These are phyloP conservation scores for Cynaeus angustus DNA, from an alignment of 2,888 invertebrate genomes.

Conservation along the genomic window DNA sequence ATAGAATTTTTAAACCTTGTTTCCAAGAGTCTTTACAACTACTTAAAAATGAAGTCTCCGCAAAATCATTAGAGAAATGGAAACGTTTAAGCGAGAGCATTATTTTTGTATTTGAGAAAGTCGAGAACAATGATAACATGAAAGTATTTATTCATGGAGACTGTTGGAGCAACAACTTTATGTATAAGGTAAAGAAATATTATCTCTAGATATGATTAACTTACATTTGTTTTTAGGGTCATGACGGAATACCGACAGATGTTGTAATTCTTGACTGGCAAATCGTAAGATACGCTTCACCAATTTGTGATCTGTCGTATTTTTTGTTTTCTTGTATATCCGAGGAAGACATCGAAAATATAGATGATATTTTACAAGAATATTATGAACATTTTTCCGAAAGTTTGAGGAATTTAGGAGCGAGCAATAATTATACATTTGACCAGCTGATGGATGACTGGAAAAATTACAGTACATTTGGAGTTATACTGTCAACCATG, in stretches of 20 bases:
- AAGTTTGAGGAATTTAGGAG: slow-evolving; percentile 12
- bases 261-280: slow-evolving; percentile 47
- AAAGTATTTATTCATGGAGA: slow-evolving; percentile 47
- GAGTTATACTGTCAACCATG: not conserved
- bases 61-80: not conserved
- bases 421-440: not conserved
- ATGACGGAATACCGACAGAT: slow-evolving; percentile 8
- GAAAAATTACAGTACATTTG: slow-evolving; percentile 6
- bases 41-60: not conserved
- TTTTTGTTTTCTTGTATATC: slow-evolving; percentile 34
- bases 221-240: slow-evolving; percentile 4
- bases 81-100: not conserved
- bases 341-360: not conserved
- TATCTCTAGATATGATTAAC: too few relatives aligned
- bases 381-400: slow-evolving; percentile 12
- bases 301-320: slow-evolving; percentile 45
- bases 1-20: too few relatives aligned
- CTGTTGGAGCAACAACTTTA: slow-evolving; percentile 51
- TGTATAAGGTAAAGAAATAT: slow-evolving; percentile 11
- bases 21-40: not conserved
- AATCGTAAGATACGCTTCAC: slow-evolving; percentile 19
- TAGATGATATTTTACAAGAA: slow-evolving; percentile 11
- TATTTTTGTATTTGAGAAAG: not conserved
- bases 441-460: not conserved
- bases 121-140: not conserved